Percentiles rank a stretch among this genome's conserved stretches.
These are phyloP conservation scores for Hydractinia echinata DNA, from an alignment of 30 jellyfish, hydroid and myxozoan species.

Conservation along the genomic window DNA sequence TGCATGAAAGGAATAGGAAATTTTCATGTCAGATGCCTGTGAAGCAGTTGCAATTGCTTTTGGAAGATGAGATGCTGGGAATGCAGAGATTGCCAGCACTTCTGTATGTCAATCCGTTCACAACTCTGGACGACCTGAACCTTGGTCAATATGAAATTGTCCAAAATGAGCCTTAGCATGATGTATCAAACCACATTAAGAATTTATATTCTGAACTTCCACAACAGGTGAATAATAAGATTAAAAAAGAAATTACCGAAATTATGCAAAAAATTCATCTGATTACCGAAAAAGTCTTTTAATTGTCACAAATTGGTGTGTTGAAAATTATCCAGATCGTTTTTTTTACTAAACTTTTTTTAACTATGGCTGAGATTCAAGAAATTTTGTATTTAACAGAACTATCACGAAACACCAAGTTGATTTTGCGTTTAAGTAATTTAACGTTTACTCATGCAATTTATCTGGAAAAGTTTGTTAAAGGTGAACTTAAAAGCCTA, in stretches of 20 bases:
- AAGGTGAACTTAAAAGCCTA: background rate
- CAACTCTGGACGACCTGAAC: background rate
- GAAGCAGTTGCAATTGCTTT: background rate
- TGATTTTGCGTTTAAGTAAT: background rate
- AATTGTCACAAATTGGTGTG: background rate
- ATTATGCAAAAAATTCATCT: slow-evolving; percentile 8
- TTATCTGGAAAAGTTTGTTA: background rate
- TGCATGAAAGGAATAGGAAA: background rate
- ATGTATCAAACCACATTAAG: slow-evolving; percentile 11
- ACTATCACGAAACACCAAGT: background rate
- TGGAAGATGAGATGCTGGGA: background rate
- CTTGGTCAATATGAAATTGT: background rate
- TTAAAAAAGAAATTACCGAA: background rate
- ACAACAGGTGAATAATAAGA: background rate
- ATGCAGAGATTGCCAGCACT: slow-evolving; percentile 22
- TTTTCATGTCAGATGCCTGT: background rate
- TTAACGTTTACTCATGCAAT: slow-evolving; percentile 6
- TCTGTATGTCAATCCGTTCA: background rate
- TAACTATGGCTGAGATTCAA: slow-evolving; percentile 13
- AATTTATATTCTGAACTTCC: slow-evolving; percentile 15
- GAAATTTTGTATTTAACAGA: background rate
- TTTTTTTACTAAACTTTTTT: background rate
- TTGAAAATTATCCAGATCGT: slow-evolving; percentile 4
- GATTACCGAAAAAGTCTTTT: slow-evolving; percentile 7
- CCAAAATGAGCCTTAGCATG: slow-evolving; percentile 11